Evolutionary conservation across 64 coral and sea anemone genomes (phyloP).

Genomic region (Stichodactyla helianthus): DNA sequence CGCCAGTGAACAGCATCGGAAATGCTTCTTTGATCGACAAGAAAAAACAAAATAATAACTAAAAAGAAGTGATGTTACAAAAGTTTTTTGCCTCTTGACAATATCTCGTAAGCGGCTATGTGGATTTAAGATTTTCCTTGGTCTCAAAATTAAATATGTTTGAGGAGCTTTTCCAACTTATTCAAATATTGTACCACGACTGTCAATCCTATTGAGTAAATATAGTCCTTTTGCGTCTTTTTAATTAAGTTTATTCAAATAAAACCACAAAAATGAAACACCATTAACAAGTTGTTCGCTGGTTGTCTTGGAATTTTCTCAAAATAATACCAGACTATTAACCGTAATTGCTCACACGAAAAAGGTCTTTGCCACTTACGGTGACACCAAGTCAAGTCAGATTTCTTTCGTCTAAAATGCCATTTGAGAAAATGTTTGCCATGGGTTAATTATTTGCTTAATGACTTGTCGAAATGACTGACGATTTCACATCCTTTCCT

Average conservation of each 20-base stretch:
- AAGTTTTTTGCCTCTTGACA: no score
- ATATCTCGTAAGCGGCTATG: no score
- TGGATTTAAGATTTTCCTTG: no score
- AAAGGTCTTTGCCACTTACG: background rate
- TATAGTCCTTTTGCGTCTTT: background rate
- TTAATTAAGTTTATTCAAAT: background rate
- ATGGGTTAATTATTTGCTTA: background rate
- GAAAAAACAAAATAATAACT: no score
- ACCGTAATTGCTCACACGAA: background rate
- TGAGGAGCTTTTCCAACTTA: background rate
- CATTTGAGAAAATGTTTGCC: background rate
- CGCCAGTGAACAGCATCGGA: no score
- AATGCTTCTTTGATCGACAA: no score
- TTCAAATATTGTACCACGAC: constrained; percentile 6
- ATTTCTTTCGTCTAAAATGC: background rate
- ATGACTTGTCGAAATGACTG: background rate
- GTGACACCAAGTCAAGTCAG: background rate
- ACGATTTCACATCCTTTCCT: background rate
- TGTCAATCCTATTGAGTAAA: background rate
- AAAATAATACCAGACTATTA: background rate
- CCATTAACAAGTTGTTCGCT: background rate
- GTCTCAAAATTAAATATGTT: background rate
- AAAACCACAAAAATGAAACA: background rate
- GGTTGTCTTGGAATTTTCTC: background rate
- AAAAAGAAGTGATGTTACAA: no score